These are phyloP conservation scores for Drosophila vallismaia DNA, from an alignment of 2,888 invertebrate genomes.

Conservation along the genomic window DNA sequence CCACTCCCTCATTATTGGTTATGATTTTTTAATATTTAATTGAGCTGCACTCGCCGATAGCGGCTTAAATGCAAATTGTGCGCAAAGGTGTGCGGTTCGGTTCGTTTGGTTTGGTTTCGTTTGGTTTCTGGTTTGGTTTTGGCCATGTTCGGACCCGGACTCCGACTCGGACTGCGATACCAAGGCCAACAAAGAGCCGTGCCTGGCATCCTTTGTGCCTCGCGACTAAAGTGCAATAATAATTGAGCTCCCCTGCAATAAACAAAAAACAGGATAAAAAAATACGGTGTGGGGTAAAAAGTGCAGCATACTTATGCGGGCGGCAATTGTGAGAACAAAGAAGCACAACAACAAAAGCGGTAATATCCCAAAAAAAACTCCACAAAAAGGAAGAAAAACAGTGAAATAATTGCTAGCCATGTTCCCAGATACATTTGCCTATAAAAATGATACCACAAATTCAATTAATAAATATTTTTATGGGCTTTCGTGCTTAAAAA, in stretches of 20 bases:
- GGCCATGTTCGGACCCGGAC: background rate
- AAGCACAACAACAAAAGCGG: conserved; percentile 29
- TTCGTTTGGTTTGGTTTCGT: conserved; percentile 45
- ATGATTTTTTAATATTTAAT: conserved; percentile 79
- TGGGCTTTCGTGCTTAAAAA: background rate
- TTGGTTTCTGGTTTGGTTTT: conserved; percentile 52
- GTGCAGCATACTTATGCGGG: conserved; percentile 50
- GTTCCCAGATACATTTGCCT: conserved; percentile 8
- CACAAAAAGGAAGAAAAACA: background rate
- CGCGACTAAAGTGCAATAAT: conserved; percentile 36
- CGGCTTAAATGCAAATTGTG: conserved; percentile 78
- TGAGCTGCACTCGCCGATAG: conserved; percentile 62
- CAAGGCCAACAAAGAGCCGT: background rate
- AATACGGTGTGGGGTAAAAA: background rate
- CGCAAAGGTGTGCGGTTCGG: conserved; percentile 78
- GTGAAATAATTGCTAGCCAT: background rate
- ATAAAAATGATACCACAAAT: background rate
- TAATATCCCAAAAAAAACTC: conserved; percentile 1
- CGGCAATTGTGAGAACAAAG: conserved; percentile 31
- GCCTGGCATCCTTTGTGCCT: conserved; percentile 5
- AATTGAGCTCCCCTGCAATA: conserved; percentile 38
- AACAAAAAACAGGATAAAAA: conserved; percentile 12
- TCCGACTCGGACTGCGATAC: too few species aligned
- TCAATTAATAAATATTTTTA: background rate
- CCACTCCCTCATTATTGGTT: conserved; percentile 40